Evolutionary conservation across 2,797 vertebrate species (phyloP).

Genomic region (Acipenser oxyrinchus): DNA sequence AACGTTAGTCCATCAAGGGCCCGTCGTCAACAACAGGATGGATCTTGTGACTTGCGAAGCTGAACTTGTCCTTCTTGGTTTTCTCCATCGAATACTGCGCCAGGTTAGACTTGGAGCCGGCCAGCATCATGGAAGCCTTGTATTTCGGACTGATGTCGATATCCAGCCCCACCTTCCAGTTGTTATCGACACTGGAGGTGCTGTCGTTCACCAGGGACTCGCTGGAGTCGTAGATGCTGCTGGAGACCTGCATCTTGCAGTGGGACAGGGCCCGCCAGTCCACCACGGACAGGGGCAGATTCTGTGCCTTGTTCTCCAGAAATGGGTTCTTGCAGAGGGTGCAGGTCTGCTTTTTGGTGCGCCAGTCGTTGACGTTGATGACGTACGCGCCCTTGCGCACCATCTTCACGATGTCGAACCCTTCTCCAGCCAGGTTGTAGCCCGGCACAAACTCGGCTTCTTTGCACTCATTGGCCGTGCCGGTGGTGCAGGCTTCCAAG

Average conservation of each 20-base stretch:
- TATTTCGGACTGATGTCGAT: not conserved
- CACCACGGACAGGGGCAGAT: constrained; percentile 45
- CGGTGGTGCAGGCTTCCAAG: constrained; percentile 42
- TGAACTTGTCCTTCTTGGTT: constrained; percentile 65
- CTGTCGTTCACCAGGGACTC: constrained; percentile 49
- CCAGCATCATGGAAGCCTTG: constrained; percentile 31
- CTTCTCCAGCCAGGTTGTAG: constrained; percentile 69
- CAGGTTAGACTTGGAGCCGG: constrained; percentile 58
- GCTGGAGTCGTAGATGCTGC: constrained; percentile 47
- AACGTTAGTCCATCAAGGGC: too few relatives aligned
- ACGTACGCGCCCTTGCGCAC: constrained; percentile 60
- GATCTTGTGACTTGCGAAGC: constrained; percentile 58
- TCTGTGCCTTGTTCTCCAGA: constrained; percentile 42
- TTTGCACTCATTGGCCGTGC: constrained; percentile 48
- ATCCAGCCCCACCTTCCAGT: constrained; percentile 57
- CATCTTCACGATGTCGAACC: constrained; percentile 74
- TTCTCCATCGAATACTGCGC: constrained; percentile 66
- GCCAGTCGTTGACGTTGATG: constrained; percentile 53
- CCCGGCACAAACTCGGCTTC: constrained; percentile 63
- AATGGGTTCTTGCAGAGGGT: constrained; percentile 62
- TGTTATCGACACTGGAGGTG: constrained; percentile 48
- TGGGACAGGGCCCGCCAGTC: constrained; percentile 53
- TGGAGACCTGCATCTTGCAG: constrained; percentile 52
- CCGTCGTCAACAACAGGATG: constrained; percentile 27
- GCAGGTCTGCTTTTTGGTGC: constrained; percentile 55